These are phyloP conservation scores for Distichodus sexfasciatus DNA, from an alignment of 2,797 vertebrate genomes.

Conservation along the genomic window DNA sequence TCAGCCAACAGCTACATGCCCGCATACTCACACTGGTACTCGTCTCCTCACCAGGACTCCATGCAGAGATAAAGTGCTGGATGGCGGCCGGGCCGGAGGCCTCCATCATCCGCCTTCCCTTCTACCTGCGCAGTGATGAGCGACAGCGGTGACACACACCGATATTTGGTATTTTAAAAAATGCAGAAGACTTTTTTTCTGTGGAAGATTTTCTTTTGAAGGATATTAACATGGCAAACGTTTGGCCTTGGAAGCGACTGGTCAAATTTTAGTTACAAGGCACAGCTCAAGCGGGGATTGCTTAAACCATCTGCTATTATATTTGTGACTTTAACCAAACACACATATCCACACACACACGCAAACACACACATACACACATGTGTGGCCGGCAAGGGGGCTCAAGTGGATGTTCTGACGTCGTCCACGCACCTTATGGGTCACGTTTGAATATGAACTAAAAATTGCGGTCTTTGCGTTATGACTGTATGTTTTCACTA, in stretches of 20 bases:
- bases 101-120: constrained; percentile 56
- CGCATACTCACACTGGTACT: constrained; percentile 98
- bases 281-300: constrained; percentile 64
- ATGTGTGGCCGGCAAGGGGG: no score
- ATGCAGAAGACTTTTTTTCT: constrained; percentile 50
- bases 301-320: constrained; percentile 67
- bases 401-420: no score
- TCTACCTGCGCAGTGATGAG: constrained; percentile 51
- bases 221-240: constrained; percentile 53
- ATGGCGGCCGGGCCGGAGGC: constrained; percentile 56
- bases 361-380: constrained; percentile 46
- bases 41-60: constrained; percentile 96
- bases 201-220: constrained; percentile 54
- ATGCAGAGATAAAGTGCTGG: constrained; percentile 96
- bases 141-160: constrained; percentile 59
- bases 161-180: constrained; percentile 38
- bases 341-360: constrained; percentile 71
- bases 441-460: constrained; percentile 50
- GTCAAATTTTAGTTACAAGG: constrained; percentile 54
- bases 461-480: constrained; percentile 53
- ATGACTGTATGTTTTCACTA: constrained; percentile 65
- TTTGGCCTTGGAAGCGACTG: constrained; percentile 62
- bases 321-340: constrained; percentile 71
- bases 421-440: constrained; percentile 51
- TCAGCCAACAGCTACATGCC: constrained; percentile 98